Base-by-base conservation (phyloP, 2,888 invertebrate species). In the Cantharis flavilabris region DNA sequence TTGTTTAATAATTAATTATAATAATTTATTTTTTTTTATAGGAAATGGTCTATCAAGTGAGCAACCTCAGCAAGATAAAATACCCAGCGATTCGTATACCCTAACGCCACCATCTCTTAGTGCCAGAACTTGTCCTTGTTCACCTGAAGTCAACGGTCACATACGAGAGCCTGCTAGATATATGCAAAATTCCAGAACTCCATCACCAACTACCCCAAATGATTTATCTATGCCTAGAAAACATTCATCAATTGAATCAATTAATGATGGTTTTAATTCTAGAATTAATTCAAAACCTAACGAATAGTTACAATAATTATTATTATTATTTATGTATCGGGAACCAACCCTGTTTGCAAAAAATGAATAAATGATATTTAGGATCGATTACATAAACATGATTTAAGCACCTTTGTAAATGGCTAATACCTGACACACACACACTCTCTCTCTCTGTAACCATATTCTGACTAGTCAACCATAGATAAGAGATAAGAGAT, bases 141-240 rank as follows among this genome's bases (percentile, higher is more conserved):
- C 88, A 10, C 87, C 88, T 23, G 83, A 83, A 18, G 82, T 84
- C 4, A 85, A 83, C 67, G 85, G 83, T 69, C 83, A 26, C 84
- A 86, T 26, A 85, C 87, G 16, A 86, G 87, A 26, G 86, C 85
- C 23, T 83, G 86, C 11, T 85, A 76, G 69, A 62, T 33, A 69
- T 65, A 62, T 30, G 14, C 49, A 33, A 0, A 84, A 82, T 76
- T 86, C 87, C 0, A 81, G 85, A 30, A 84, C 87, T 64, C 79
- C 87, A 10, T 87, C 88, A 9, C 88, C 88, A 9, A 86, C 86
- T 13, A 85, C 86, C 13, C 88, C 88, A 0, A 86, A 88, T 73
- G 88, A 88, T 79, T 82, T 88, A 9, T 87, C 88, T 1, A 79
- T 87, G 65, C 75, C 84, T 1, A 85, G 86, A 62, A 82, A 80